Evolutionary conservation across 2,797 vertebrate species (phyloP).

Genomic region (Danio tinwini): DNA sequence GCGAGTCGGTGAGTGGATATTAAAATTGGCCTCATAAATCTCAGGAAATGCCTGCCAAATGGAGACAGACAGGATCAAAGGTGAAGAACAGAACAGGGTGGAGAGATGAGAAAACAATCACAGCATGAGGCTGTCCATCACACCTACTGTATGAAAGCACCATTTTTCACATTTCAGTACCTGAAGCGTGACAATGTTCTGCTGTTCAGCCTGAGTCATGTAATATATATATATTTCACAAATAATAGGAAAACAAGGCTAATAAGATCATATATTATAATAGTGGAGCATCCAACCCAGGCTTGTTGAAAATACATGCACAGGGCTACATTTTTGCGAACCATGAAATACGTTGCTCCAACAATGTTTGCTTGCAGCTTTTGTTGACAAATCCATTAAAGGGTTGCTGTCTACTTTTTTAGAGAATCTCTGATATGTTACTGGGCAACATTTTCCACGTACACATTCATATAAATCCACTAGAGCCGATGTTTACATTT

Average conservation of each 20-base stretch:
- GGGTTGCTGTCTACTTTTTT: no score
- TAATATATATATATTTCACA: neutral
- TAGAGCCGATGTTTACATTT: no score
- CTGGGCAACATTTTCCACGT: no score
- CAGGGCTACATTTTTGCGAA: no score
- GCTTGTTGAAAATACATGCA: no score
- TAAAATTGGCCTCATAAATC: conserved; percentile 8
- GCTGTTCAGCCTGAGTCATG: neutral
- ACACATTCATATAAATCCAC: no score
- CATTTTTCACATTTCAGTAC: neutral
- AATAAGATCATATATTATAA: neutral
- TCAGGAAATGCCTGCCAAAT: neutral
- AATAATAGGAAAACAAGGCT: neutral
- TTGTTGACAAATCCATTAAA: no score
- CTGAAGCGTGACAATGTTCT: neutral
- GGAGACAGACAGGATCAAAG: conserved; percentile 5
- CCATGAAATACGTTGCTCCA: no score
- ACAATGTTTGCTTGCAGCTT: no score
- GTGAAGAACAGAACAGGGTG: conserved; percentile 1
- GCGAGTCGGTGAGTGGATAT: neutral
- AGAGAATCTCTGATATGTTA: no score
- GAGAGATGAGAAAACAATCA: neutral
- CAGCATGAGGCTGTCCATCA: neutral
- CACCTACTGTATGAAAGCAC: neutral
- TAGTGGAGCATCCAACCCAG: no score